phyloP scores from a whole-genome alignment of 2,888 invertebrate species.

The Acanthosoma haemorrhoidale region DNA sequence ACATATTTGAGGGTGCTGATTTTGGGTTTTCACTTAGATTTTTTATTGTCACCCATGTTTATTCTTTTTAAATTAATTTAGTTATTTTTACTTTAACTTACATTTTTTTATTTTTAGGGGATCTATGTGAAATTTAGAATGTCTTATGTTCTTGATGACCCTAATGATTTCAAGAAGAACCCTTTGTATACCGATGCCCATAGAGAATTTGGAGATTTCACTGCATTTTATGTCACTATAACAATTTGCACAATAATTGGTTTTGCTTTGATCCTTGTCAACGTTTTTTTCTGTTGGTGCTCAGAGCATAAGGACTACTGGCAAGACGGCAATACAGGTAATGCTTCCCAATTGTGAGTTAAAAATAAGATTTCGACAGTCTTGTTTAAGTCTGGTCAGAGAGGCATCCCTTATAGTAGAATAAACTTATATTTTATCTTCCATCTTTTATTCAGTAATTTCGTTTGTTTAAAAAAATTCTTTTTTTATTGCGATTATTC shows the following conservation, averaged over 20 bases:
- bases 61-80: not conserved
- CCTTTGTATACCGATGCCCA: slow-evolving; percentile 54
- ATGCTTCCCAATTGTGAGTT: not conserved
- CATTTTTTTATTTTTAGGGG: not conserved
- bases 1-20: too few relatives aligned
- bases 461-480: too few relatives aligned
- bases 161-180: slow-evolving; percentile 48
- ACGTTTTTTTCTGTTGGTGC: slow-evolving; percentile 74
- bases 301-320: slow-evolving; percentile 74
- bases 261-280: slow-evolving; percentile 64
- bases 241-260: slow-evolving; percentile 70
- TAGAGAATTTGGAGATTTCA: slow-evolving; percentile 65
- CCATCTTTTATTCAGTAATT: too few relatives aligned
- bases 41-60: too few relatives aligned
- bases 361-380: too few relatives aligned
- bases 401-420: too few relatives aligned
- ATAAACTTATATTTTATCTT: too few relatives aligned
- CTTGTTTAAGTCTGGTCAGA: too few relatives aligned
- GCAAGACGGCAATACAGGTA: slow-evolving; percentile 75
- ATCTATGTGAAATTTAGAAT: slow-evolving; percentile 7
- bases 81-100: not conserved
- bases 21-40: too few relatives aligned
- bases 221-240: slow-evolving; percentile 78
- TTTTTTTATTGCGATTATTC: too few relatives aligned
- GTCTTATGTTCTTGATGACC: slow-evolving; percentile 30